Evolutionary conservation across 92 coral and sea anemone species (phyloP), one percentile per base, ranked within the genome.

Genomic region (Virgularia gustaviana): DNA sequence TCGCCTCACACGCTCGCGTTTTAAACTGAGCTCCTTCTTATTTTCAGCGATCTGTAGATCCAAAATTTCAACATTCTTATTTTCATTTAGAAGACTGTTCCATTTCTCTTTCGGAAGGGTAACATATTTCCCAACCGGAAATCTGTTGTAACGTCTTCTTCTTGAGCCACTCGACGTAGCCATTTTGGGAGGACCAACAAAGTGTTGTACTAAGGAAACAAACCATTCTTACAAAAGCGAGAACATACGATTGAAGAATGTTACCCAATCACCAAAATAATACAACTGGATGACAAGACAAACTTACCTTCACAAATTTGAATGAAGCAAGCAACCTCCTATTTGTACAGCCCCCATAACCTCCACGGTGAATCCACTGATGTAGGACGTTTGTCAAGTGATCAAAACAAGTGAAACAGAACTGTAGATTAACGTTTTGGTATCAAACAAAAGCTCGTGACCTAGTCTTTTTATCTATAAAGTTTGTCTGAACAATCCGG

Each of bases 61-160:
- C 23, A 27, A 4, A 49, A 2, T 32, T 32, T 51, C 2, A 51
- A 51, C 27, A 51, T 20, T 16, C 57, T 51, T 51, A 6, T 27
- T 51, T 3, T 51, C 57, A 27, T 51, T 51, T 51, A 51, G 27
- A 51, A 47, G 16, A 47, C 23, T 47, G 55, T 47, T 25, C 55
- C 55, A 47, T 47, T 47, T 47, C 55, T 47, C 55, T 47, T 47
- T 47, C 55, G 4, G 55, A 47, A 47, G 55, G n/a, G 55, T 25
- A 19, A 47, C 23, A 47, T 25, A 47, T 47, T 47, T 47, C 23
- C 22, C n/a, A 47, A 47, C 10, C 23, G 55, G 55, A 47, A 47
- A 47, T 47, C 55, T 47, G n/a, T 47, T 47, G 55, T 47, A 47
- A 47, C 10, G 10, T 47, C 55, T 47, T 47, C 23, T 47, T 25